phyloP scores from a whole-genome alignment of 2,888 invertebrate species.

The Darwinula stevensoni region DNA sequence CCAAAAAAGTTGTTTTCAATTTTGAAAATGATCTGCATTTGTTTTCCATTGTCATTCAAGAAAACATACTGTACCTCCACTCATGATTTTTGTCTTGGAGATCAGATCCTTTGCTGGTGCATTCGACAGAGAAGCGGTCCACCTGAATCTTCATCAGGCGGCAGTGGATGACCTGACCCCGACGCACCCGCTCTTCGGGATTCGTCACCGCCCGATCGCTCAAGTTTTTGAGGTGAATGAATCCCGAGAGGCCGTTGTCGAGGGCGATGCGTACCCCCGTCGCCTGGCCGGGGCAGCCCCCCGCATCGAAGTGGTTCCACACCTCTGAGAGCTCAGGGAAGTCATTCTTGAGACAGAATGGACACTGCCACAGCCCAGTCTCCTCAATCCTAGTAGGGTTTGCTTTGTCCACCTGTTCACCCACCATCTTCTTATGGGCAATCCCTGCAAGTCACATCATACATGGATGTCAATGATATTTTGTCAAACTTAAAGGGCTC shows the following conservation, averaged over 20 bases:
- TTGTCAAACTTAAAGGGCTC: too few relatives aligned
- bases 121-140: conserved; percentile 69
- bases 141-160: conserved; percentile 85
- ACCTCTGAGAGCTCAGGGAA: conserved; percentile 82
- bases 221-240: conserved; percentile 71
- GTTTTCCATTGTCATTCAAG: too few relatives aligned
- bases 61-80: too few relatives aligned
- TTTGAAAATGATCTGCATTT: too few relatives aligned
- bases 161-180: conserved; percentile 53
- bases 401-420: conserved; percentile 77
- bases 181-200: conserved; percentile 66
- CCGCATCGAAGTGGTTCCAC: conserved; percentile 94
- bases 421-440: conserved; percentile 56
- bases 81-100: conserved; percentile 62
- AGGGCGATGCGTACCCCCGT: conserved; percentile 62
- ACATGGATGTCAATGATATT: conserved; percentile 9
- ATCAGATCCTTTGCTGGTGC: conserved; percentile 77
- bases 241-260: conserved; percentile 75
- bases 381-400: conserved; percentile 84
- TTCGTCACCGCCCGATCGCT: conserved; percentile 77
- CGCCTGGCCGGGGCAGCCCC: conserved; percentile 72
- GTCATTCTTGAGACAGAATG: conserved; percentile 81
- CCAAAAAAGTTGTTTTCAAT: too few relatives aligned
- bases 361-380: conserved; percentile 87
- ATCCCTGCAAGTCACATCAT: conserved; percentile 30